Percentiles rank a stretch among this genome's conserved stretches.
phyloP scores from a whole-genome alignment of 2,888 invertebrate species.

The Arrhopalites spinosus region DNA sequence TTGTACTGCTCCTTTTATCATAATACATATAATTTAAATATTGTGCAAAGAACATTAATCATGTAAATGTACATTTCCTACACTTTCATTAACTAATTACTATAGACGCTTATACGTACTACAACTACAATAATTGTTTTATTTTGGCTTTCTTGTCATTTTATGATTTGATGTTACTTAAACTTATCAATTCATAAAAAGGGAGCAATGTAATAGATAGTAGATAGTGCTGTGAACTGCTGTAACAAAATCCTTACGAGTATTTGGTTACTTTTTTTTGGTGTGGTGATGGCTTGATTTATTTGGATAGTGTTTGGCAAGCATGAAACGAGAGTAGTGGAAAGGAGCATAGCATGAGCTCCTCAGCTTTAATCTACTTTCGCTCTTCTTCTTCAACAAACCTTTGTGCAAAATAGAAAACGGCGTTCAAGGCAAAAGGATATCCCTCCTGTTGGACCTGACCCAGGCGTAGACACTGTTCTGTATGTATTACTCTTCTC shows the following conservation, averaged over 20 bases:
- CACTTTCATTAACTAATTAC: too few relatives aligned
- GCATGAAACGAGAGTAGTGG: conserved; percentile 34
- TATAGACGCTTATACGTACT: neutral
- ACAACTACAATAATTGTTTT: neutral
- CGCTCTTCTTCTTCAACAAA: conserved; percentile 43
- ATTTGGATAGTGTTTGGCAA: conserved; percentile 42
- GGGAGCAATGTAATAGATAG: too few relatives aligned
- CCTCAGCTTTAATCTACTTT: conserved; percentile 44
- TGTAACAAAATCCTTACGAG: neutral
- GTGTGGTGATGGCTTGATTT: conserved; percentile 33
- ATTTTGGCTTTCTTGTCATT: neutral
- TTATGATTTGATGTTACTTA: neutral
- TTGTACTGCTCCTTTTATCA: too few relatives aligned
- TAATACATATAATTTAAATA: too few relatives aligned
- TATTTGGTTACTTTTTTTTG: conserved; percentile 10
- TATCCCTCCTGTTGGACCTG: conserved; percentile 22
- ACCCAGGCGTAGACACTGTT: conserved; percentile 39
- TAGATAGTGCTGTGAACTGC: neutral
- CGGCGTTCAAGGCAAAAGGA: conserved; percentile 41
- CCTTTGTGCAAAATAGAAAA: conserved; percentile 46
- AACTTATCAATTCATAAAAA: neutral
- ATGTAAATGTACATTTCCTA: too few relatives aligned
- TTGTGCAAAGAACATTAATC: too few relatives aligned
- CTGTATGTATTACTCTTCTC: conserved; percentile 41
- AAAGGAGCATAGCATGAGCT: conserved; percentile 43